These are phyloP conservation scores for Anthopleura sola DNA, from an alignment of 64 coral and sea anemone genomes.

Conservation along the genomic window DNA sequence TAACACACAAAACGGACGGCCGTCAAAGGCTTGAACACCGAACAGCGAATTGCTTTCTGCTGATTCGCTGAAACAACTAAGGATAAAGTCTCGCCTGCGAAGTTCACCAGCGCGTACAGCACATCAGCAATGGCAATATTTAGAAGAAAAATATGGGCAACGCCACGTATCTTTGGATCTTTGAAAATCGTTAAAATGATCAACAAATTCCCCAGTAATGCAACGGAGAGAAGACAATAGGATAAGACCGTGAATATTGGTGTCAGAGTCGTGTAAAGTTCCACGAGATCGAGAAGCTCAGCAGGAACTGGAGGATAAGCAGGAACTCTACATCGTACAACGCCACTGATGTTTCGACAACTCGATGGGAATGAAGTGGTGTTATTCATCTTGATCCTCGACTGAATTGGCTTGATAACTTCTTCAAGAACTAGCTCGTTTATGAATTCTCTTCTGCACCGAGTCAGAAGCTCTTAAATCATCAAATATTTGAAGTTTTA, in stretches of 20 bases:
- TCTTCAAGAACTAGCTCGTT: background rate
- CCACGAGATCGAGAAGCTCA: background rate
- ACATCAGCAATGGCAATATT: slow-evolving; percentile 41
- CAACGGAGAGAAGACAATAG: background rate
- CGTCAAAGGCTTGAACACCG: background rate
- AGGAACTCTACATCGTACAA: background rate
- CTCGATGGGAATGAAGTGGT: background rate
- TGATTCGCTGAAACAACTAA: background rate
- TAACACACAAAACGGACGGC: background rate
- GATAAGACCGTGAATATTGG: slow-evolving; percentile 24
- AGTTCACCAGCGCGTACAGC: background rate
- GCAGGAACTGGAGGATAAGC: background rate
- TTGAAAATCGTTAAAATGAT: slow-evolving; percentile 26
- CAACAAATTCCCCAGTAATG: slow-evolving; percentile 1
- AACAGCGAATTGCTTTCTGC: background rate
- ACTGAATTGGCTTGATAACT: background rate
- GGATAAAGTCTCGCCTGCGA: background rate
- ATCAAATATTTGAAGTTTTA: background rate
- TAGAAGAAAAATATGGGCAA: slow-evolving; percentile 10
- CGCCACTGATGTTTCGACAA: background rate
- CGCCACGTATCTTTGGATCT: slow-evolving; percentile 9
- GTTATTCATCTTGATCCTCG: background rate
- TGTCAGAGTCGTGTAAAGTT: background rate
- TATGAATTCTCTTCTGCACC: background rate
- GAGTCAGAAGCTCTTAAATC: background rate